Conservation (phyloP, 2,888 invertebrate species). For the Morpho helenor region DNA sequence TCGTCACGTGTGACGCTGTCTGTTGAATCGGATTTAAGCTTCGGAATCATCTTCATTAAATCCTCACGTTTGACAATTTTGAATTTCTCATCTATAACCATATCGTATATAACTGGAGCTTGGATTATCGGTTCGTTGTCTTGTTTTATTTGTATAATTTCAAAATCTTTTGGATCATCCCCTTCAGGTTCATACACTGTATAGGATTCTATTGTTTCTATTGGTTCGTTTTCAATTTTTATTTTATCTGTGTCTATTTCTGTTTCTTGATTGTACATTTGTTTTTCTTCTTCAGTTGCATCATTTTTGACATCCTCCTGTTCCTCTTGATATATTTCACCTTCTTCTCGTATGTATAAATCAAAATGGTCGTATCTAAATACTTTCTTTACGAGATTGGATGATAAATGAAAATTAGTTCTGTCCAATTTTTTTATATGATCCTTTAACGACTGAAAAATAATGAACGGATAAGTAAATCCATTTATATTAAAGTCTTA, state of each 20-base stretch:
- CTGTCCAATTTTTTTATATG: background rate
- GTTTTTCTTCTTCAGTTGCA: background rate
- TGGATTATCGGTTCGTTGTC: too few relatives aligned
- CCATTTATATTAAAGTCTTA: too few relatives aligned
- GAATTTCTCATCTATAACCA: conserved; percentile 2
- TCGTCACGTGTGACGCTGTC: too few relatives aligned
- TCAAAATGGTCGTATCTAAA: conserved; percentile 1
- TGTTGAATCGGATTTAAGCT: too few relatives aligned
- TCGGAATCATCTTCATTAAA: background rate
- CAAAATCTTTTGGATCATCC: too few relatives aligned
- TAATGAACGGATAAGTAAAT: too few relatives aligned
- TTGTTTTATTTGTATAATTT: too few relatives aligned
- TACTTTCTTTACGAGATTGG: background rate
- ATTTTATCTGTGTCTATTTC: too few relatives aligned
- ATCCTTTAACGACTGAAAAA: conserved; percentile 4
- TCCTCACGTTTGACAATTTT: conserved; percentile 5
- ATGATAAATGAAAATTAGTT: background rate
- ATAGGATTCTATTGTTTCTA: too few relatives aligned
- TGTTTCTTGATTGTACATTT: too few relatives aligned
- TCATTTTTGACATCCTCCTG: background rate
- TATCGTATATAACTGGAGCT: conserved; percentile 1
- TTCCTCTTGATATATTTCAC: background rate
- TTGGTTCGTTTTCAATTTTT: too few relatives aligned
- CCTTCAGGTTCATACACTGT: too few relatives aligned
- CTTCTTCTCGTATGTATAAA: conserved; percentile 1